Evolutionary conservation across 2,797 vertebrate genomes (phyloP).

Genomic region (Diglossa cyanea): DNA sequence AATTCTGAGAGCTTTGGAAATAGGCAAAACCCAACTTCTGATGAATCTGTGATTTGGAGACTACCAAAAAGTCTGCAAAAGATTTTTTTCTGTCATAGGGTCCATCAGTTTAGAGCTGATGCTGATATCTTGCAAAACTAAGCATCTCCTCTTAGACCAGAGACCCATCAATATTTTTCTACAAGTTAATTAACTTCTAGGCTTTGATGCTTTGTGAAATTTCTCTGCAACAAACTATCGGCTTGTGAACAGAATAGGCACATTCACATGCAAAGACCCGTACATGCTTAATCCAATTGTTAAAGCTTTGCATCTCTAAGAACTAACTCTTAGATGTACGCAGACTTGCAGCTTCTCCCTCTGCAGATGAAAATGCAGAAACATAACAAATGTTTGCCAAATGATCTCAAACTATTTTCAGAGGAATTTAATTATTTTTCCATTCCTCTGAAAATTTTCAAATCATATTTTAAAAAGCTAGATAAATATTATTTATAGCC

Average conservation of each 20-base stretch:
- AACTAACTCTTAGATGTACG: background rate
- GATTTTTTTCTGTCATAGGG: background rate
- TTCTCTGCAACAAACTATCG: background rate
- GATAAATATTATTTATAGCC: background rate
- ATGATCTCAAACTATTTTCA: background rate
- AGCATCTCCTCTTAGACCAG: background rate
- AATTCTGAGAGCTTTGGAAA: background rate
- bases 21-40: background rate
- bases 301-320: background rate
- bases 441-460: background rate
- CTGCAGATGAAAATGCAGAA: background rate
- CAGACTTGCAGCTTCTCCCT: background rate
- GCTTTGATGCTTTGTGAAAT: background rate
- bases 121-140: background rate
- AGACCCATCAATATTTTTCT: background rate
- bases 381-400: background rate
- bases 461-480: background rate
- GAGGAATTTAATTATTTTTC: background rate
- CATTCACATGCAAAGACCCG: background rate
- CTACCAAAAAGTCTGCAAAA: background rate
- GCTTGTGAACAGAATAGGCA: background rate
- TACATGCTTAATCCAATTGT: fast-evolving
- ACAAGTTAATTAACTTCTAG: background rate
- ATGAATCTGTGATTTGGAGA: background rate
- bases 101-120: background rate